These are phyloP conservation scores for Limnephilus lunatus DNA, from an alignment of 2,888 invertebrate species.

Conservation along the genomic window DNA sequence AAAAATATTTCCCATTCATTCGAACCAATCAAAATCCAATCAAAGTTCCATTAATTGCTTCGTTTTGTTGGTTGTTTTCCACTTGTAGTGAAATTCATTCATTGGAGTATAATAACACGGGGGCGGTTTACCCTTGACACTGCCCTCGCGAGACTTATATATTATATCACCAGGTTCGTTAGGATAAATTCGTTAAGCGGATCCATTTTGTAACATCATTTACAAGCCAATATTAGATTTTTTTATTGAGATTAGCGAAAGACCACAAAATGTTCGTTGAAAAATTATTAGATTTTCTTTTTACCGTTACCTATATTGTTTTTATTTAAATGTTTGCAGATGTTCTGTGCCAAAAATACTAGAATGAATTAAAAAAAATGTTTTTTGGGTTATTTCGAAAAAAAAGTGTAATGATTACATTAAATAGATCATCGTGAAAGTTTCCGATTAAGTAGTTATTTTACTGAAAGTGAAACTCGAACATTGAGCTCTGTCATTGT, in stretches of 20 bases:
- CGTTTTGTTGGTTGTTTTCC: background rate
- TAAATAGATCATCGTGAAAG: too few species aligned
- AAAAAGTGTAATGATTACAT: too few species aligned
- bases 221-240: background rate
- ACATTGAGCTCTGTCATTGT: too few species aligned
- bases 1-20: background rate
- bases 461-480: too few species aligned
- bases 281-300: background rate
- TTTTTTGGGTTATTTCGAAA: too few species aligned
- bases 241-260: background rate
- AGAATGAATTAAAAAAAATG: too few species aligned
- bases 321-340: background rate
- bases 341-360: too few species aligned
- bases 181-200: background rate
- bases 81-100: background rate
- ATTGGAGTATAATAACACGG: background rate
- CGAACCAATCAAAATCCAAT: background rate
- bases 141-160: background rate
- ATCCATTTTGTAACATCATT: background rate
- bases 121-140: conserved; percentile 7
- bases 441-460: too few species aligned
- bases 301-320: too few species aligned
- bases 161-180: background rate
- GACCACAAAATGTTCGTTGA: background rate
- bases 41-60: background rate